Conservation (phyloP, 2,888 invertebrate species). For the Aleiodes alternator region DNA sequence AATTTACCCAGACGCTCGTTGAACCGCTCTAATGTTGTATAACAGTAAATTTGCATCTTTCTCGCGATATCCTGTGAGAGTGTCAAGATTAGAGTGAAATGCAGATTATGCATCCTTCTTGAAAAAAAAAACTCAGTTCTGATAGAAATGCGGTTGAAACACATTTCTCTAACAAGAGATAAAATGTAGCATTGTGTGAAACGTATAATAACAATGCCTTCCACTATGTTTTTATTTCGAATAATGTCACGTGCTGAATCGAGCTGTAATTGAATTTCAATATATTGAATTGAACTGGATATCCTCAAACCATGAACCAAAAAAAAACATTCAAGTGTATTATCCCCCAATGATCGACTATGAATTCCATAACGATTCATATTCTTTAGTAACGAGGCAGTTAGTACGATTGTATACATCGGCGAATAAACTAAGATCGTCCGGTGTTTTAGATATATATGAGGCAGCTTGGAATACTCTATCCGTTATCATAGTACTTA, state of each 20-base stretch:
- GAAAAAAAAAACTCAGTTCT: no score
- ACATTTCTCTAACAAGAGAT: no score
- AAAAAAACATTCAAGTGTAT: constrained; percentile 45
- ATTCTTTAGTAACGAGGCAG: constrained; percentile 18
- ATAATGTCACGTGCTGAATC: constrained; percentile 33
- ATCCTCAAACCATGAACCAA: constrained; percentile 58
- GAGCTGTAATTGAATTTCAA: constrained; percentile 25
- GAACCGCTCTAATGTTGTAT: constrained; percentile 1
- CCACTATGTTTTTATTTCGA: constrained; percentile 5
- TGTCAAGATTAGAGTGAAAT: neutral
- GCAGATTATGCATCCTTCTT: no score
- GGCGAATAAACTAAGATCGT: constrained; percentile 7
- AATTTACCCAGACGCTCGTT: constrained; percentile 3
- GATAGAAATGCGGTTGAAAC: no score
- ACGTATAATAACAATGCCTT: neutral
- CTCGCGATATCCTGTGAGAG: neutral
- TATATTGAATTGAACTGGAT: constrained; percentile 55
- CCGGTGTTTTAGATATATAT: neutral
- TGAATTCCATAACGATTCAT: neutral
- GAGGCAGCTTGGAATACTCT: constrained; percentile 18
- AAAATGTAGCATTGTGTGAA: no score
- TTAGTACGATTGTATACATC: constrained; percentile 2
- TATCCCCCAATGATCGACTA: constrained; percentile 23
- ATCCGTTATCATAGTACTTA: constrained; percentile 65
- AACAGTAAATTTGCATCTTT: constrained; percentile 7